Evolutionary conservation across 2,797 vertebrate species (phyloP).

Genomic region (Dromococcyx pavoninus): DNA sequence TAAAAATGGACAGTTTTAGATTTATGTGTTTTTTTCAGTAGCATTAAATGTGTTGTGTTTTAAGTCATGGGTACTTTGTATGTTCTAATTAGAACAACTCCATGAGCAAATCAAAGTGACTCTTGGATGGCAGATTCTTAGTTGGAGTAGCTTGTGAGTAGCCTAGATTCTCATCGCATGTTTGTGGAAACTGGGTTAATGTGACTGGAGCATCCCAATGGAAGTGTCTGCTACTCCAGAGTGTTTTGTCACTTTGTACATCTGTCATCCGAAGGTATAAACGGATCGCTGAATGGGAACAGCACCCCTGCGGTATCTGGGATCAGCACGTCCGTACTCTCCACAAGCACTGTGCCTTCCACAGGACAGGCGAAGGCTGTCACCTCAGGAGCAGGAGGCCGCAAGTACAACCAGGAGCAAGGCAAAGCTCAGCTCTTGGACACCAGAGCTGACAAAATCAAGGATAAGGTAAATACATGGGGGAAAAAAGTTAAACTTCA

Average conservation of each 20-base stretch:
- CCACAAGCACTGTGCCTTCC: slow-evolving; percentile 73
- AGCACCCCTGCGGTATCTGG: slow-evolving; percentile 80
- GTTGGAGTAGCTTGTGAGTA: background rate
- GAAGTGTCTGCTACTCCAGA: background rate
- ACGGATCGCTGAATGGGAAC: slow-evolving; percentile 85
- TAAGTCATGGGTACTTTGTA: background rate
- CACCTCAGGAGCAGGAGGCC: slow-evolving; percentile 78
- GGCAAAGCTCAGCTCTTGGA: slow-evolving; percentile 76
- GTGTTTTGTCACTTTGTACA: background rate
- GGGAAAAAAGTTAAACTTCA: background rate
- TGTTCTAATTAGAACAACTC: background rate
- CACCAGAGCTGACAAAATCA: slow-evolving; percentile 79
- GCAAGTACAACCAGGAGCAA: slow-evolving; percentile 81
- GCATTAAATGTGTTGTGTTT: background rate
- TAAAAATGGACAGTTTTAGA: background rate
- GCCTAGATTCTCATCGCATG: background rate
- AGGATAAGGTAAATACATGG: slow-evolving; percentile 83
- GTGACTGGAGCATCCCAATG: background rate
- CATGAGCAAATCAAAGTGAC: background rate
- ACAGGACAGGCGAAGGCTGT: slow-evolving; percentile 76
- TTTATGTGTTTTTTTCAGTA: too few species aligned
- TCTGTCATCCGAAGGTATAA: slow-evolving; percentile 78
- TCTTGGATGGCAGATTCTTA: background rate
- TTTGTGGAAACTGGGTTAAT: background rate
- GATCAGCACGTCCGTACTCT: slow-evolving; percentile 76